A percentile compares a stretch with the other conserved stretches of the same genome.
Evolutionary conservation across 2,888 invertebrate genomes (phyloP).

Genomic region (Andrena praecox): DNA sequence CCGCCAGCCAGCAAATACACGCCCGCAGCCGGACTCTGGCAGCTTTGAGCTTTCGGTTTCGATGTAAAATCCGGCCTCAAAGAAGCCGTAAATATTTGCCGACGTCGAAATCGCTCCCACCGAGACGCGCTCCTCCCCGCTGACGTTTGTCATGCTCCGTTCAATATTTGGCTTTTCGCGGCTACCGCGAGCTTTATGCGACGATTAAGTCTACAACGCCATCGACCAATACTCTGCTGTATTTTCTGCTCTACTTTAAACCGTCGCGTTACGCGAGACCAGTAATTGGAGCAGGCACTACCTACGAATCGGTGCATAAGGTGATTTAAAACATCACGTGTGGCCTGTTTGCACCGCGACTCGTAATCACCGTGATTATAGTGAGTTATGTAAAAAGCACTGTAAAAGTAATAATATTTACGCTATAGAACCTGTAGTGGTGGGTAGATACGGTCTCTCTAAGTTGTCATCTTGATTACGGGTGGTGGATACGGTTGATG

Average conservation of each 20-base stretch:
- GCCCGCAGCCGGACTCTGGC: slow-evolving; percentile 3
- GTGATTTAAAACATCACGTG: not conserved
- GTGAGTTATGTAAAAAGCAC: no score
- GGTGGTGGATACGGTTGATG: not conserved
- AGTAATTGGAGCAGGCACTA: not conserved
- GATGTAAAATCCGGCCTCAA: slow-evolving; percentile 35
- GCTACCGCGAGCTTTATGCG: slow-evolving; percentile 29
- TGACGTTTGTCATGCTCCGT: slow-evolving; percentile 43
- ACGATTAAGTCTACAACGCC: not conserved
- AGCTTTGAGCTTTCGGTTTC: slow-evolving; percentile 21
- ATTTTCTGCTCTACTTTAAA: not conserved
- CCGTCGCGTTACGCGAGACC: not conserved
- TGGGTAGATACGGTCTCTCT: not conserved
- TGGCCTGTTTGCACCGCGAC: not conserved
- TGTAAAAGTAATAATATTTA: no score
- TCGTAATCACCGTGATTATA: not conserved
- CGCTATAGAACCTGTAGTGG: no score
- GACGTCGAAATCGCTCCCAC: slow-evolving; percentile 23
- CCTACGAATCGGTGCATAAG: not conserved
- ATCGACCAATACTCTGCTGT: not conserved
- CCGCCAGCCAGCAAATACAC: slow-evolving; percentile 27
- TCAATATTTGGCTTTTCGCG: slow-evolving; percentile 49
- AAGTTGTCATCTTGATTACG: slow-evolving; percentile 8
- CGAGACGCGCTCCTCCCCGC: slow-evolving; percentile 23
- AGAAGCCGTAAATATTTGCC: slow-evolving; percentile 57